These are phyloP conservation scores for Isichthys henryi DNA, from an alignment of 2,113 vertebrate genomes.

Conservation along the genomic window DNA sequence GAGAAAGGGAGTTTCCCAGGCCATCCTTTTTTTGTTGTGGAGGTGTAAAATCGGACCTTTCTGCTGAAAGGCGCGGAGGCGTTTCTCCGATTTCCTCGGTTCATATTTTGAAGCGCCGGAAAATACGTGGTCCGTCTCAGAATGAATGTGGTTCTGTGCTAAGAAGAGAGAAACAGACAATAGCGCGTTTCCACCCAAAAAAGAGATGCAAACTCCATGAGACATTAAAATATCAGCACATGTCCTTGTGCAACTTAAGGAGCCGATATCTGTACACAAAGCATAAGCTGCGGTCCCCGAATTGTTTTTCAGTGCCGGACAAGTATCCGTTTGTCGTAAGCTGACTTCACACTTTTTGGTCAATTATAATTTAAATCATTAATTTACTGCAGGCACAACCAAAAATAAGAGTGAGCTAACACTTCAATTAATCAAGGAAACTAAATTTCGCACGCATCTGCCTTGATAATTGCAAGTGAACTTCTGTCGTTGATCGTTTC, in stretches of 20 bases:
- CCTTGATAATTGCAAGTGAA: neutral
- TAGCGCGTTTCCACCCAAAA: neutral
- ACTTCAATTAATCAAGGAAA: neutral
- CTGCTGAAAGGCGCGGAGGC: conserved; percentile 55
- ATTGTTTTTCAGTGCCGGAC: neutral
- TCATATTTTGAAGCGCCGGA: conserved; percentile 49
- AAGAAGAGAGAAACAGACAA: conserved; percentile 7
- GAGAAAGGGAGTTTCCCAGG: conserved; percentile 47
- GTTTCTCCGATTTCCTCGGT: conserved; percentile 64
- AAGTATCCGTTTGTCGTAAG: neutral
- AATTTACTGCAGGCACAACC: neutral
- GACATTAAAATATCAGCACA: neutral
- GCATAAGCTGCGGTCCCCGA: neutral
- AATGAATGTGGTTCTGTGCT: conserved; percentile 26
- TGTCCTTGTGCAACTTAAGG: neutral
- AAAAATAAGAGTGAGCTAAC: neutral
- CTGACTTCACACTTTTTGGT: neutral
- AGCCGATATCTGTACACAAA: neutral
- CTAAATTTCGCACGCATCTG: neutral
- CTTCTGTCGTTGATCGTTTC: neutral
- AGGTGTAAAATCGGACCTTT: conserved; percentile 58
- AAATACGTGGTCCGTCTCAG: conserved; percentile 39
- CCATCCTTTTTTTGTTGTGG: conserved; percentile 41
- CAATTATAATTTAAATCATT: neutral
- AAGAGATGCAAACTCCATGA: neutral